Percentiles rank a stretch among this genome's conserved stretches.
phyloP scores from a whole-genome alignment of 2,888 invertebrate species.

The Byasa hedistus region DNA sequence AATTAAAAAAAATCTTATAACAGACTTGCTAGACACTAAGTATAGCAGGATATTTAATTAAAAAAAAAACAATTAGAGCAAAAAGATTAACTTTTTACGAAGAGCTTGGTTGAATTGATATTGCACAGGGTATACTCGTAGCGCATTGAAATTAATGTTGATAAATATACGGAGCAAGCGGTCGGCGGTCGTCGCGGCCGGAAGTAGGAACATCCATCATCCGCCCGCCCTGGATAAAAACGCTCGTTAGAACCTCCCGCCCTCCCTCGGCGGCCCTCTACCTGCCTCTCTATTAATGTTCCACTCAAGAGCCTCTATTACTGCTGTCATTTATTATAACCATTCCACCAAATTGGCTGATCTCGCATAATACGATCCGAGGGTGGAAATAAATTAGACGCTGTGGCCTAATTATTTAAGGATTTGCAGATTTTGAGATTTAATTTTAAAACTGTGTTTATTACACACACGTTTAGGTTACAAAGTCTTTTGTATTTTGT shows the following conservation, averaged over 20 bases:
- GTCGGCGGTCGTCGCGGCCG: constrained; percentile 71
- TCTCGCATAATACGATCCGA: constrained; percentile 50
- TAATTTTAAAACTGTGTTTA: neutral
- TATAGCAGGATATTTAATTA: neutral
- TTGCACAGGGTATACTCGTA: constrained; percentile 31
- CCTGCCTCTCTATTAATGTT: constrained; percentile 78
- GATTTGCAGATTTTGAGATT: neutral
- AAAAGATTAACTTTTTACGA: neutral
- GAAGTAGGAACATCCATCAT: constrained; percentile 76
- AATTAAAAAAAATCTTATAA: no score
- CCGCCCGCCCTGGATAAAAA: constrained; percentile 78
- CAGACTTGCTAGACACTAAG: no score
- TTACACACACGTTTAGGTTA: neutral
- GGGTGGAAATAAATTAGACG: constrained; percentile 43
- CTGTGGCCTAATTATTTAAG: constrained; percentile 13
- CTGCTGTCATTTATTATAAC: constrained; percentile 78
- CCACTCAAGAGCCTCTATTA: constrained; percentile 78
- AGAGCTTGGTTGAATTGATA: constrained; percentile 9
- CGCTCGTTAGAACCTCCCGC: constrained; percentile 69
- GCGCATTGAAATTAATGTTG: constrained; percentile 70
- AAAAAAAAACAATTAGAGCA: neutral
- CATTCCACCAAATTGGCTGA: constrained; percentile 77
- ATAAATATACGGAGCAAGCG: constrained; percentile 73
- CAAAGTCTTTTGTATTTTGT: no score
- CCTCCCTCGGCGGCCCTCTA: constrained; percentile 51